Conservation (phyloP, 1,140 invertebrate species). For the Laupala kohalensis region DNA sequence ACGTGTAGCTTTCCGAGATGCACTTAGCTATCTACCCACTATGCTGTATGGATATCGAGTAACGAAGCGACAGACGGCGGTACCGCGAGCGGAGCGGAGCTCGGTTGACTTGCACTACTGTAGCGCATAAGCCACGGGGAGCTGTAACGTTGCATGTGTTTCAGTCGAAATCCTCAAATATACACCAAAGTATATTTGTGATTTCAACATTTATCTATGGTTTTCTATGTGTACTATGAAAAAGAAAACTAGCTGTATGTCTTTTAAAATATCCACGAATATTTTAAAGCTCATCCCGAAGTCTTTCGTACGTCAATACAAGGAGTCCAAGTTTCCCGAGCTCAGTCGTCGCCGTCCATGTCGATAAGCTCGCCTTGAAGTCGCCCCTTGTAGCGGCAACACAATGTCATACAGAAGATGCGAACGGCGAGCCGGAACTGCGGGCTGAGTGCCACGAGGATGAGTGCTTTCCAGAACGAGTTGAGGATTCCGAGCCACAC, state of each 20-base stretch:
- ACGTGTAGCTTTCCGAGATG: background rate
- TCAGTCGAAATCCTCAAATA: background rate
- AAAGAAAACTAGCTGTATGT: slow-evolving; percentile 1
- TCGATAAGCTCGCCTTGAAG: slow-evolving; percentile 69
- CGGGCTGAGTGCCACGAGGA: slow-evolving; percentile 74
- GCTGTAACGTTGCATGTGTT: background rate
- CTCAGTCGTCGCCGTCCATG: slow-evolving; percentile 54
- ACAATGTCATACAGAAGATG: slow-evolving; percentile 78
- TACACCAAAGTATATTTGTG: background rate
- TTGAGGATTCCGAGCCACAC: slow-evolving; percentile 89
- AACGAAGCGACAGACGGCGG: background rate
- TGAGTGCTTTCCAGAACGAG: slow-evolving; percentile 87
- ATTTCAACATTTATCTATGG: background rate
- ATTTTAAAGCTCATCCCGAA: slow-evolving; percentile 8
- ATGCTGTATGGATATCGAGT: background rate
- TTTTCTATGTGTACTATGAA: background rate
- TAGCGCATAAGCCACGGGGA: background rate
- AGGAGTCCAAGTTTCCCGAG: background rate
- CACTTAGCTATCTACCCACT: background rate
- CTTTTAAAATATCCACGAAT: background rate
- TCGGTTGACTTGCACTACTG: background rate
- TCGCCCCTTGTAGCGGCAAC: slow-evolving; percentile 64
- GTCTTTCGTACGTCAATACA: background rate
- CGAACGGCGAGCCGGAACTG: slow-evolving; percentile 78
- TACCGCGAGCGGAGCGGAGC: background rate